Evolutionary conservation across 1,140 invertebrate species (phyloP), one percentile per base, ranked within the genome.

Genomic region (Magallana gigas): DNA sequence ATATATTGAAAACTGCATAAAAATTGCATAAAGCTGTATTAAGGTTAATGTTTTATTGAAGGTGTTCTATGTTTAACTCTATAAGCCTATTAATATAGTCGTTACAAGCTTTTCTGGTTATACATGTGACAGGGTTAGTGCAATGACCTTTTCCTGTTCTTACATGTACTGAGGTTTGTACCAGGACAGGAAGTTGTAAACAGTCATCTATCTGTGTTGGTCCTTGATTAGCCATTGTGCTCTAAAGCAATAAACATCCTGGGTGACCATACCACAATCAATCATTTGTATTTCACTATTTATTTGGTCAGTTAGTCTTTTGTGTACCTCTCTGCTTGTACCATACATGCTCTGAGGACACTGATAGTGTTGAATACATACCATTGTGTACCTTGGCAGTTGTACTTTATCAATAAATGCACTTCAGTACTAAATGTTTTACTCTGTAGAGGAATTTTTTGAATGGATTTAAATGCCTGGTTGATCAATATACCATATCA

Each of bases 101-200:
- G 14, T 76, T 76, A 76, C 9, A 29, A 36, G 23, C 23, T 23
- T 76, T 76, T 76, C 68, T 76, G 11, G 23, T 12, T 36, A 76
- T 11, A 76, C 12, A 62, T 12, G 14, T 48, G 68, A 76, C 23
- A 76, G 18, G 7, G 9, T 36, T 12, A 29, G 23, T 76, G 29
- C 68, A 76, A 29, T 76, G 23, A 76, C 68, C 68, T 76, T 76
- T 76, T 11, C 68, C 68, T 29, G 68, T 76, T 29, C 68, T 76
- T 76, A 76, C 68, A 76, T 29, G 68, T 76, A 48, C 36, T 29
- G 23, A 23, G 23, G 23, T 68, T 18, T 68, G 18, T 23, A n/a
- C 11, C 23, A 18, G 64, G 8, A 23, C 23, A 76, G 68, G 68
- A 76, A 76, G 23, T 76, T 29, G 23, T 76, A 76, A 76, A 76